Evolutionary conservation across 2,888 invertebrate species (phyloP), one percentile per base, ranked within the genome.

Genomic region (Acleris sparsana): DNA sequence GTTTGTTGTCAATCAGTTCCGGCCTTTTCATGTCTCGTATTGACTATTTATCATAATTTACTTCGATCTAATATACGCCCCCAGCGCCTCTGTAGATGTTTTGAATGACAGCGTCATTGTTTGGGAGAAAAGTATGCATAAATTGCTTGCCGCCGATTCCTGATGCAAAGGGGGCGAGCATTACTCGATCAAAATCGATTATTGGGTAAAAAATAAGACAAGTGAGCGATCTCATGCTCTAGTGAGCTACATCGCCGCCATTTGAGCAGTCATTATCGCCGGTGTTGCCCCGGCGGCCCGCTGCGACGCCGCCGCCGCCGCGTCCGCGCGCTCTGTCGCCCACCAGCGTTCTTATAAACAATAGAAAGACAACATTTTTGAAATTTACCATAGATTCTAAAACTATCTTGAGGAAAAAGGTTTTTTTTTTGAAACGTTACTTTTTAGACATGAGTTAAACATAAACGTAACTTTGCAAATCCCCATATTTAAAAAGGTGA

Each of bases 241-340:
- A 84, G 75, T 87, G 82, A 80, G 75, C 85, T 84, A 84, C 75
- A 83, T 84, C 82, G 69, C 70, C 72, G 72, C 78, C 71, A 75
- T 72, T 75, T 63, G 62, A 71, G 71, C 68, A 55, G 69, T 71
- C 73, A 74, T 71, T 68, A 70, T 44, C 63, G 55, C 62, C 61
- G 33, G 70, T 52, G 62, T 68, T 62, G 58, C 62, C 55, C 68
- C 56, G 43, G 33, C 62, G 53, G 5, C 39, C 53, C 49, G n/a
- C 58, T 55, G 49, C 53, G 43, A 53, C 53, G 52, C 56, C 17
- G 13, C 5, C 43, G 13, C n/a, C 43, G 44, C 33, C 33, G 33
- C 33, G 9, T 33, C 33, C 9, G 33, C 33, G 9, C 33, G 33
- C 9, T 33, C 2, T 9, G 9, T 33, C 33, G 33, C 33, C 9